A percentile compares a stretch with the other conserved stretches of the same genome.
phyloP scores from a whole-genome alignment of 2,113 vertebrate species.

The Pterophyllum scalare region DNA sequence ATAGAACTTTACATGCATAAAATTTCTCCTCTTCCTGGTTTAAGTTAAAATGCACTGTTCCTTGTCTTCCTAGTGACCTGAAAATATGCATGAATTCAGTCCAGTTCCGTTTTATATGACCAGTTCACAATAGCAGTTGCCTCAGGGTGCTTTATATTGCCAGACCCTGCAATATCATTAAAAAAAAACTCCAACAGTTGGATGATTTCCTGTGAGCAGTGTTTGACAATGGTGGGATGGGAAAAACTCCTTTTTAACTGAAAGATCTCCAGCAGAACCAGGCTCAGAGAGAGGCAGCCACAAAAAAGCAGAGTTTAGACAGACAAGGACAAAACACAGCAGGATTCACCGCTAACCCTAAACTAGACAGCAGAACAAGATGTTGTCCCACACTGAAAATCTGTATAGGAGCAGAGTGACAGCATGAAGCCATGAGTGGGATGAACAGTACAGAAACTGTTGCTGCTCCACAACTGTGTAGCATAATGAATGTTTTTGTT shows the following conservation, averaged over 20 bases:
- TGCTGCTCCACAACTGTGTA: no score
- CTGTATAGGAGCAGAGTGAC: not conserved
- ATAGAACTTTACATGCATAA: not conserved
- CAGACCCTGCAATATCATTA: not conserved
- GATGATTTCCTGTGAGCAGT: no score
- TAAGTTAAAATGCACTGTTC: no score
- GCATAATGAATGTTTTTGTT: not conserved
- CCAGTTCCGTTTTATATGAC: no score
- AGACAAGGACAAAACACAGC: not conserved
- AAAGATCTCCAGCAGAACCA: no score
- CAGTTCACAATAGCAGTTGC: not conserved
- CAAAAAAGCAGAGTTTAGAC: not conserved
- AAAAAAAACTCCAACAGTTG: no score
- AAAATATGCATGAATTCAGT: no score
- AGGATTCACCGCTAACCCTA: not conserved
- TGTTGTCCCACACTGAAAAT: not conserved
- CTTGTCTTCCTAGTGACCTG: no score
- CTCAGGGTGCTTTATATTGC: not conserved
- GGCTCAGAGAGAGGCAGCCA: no score
- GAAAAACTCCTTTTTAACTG: no score
- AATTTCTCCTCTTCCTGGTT: not conserved
- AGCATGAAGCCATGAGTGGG: not conserved
- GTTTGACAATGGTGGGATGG: not conserved
- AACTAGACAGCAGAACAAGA: not conserved
- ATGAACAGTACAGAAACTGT: not conserved